Conservation (phyloP, 2,113 vertebrate genomes). For the Manacus vitellinus region DNA sequence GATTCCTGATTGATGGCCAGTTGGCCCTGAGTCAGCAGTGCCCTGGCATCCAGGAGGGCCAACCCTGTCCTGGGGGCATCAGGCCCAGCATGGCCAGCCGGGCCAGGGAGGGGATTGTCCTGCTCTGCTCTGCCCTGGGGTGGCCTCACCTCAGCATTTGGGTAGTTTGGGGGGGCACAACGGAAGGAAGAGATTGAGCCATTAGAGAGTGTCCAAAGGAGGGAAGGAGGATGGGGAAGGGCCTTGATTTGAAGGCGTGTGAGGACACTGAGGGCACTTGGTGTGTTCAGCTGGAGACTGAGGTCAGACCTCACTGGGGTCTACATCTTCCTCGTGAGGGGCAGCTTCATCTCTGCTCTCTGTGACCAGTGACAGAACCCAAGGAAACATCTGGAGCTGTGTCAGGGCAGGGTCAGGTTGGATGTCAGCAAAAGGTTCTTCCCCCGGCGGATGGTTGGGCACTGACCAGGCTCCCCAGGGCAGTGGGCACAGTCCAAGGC, state of each 20-base stretch:
- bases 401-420: not conserved
- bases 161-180: not conserved
- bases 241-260: not conserved
- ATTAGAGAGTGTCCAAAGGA: not conserved
- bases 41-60: not conserved
- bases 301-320: not conserved
- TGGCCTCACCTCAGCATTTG: accelerated
- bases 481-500: too few species aligned
- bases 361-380: not conserved
- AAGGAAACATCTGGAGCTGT: too few species aligned
- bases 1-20: not conserved
- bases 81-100: not conserved
- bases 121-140: not conserved
- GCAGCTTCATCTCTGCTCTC: not conserved
- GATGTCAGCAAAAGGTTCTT: not conserved
- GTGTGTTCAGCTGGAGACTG: not conserved
- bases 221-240: accelerated
- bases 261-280: not conserved
- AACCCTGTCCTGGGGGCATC: not conserved
- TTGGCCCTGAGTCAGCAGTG: not conserved
- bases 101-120: not conserved
- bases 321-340: not conserved
- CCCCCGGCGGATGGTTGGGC: too few species aligned
- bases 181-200: not conserved
- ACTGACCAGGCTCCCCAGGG: not conserved